Conservation (phyloP, 2,797 vertebrate species). For the Dryobates pubescens region DNA sequence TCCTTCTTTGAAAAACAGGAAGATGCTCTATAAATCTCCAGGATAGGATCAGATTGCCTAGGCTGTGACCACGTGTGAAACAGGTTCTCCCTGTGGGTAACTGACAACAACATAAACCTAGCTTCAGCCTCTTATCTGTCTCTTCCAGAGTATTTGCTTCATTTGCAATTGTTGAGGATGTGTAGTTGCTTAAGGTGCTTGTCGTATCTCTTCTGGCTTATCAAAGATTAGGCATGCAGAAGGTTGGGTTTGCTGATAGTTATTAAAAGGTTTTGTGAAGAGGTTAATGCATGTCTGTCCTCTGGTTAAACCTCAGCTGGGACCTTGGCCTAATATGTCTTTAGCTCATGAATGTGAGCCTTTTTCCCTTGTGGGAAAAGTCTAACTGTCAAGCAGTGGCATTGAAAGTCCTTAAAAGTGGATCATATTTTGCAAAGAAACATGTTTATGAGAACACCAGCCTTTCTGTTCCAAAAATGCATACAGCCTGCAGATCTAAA, state of each 20-base stretch:
- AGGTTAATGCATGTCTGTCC: neutral
- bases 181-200: neutral
- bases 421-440: neutral
- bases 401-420: neutral
- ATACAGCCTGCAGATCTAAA: neutral
- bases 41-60: neutral
- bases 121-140: neutral
- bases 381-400: conserved; percentile 1
- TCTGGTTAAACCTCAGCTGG: neutral
- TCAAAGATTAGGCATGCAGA: conserved; percentile 35
- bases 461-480: neutral
- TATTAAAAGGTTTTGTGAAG: neutral
- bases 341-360: neutral
- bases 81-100: neutral
- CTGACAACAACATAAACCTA: neutral
- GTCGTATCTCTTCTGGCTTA: neutral
- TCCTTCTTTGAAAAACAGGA: neutral
- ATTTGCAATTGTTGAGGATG: neutral
- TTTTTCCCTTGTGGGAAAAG: neutral
- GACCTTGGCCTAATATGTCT: neutral
- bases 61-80: neutral
- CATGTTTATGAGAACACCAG: neutral
- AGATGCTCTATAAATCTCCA: neutral
- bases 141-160: conserved; percentile 31
- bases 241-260: neutral